A percentile compares a stretch with the other conserved stretches of the same genome.
Conservation (phyloP, 2,888 invertebrate genomes). For the Gymnosoma rotundatum region DNA sequence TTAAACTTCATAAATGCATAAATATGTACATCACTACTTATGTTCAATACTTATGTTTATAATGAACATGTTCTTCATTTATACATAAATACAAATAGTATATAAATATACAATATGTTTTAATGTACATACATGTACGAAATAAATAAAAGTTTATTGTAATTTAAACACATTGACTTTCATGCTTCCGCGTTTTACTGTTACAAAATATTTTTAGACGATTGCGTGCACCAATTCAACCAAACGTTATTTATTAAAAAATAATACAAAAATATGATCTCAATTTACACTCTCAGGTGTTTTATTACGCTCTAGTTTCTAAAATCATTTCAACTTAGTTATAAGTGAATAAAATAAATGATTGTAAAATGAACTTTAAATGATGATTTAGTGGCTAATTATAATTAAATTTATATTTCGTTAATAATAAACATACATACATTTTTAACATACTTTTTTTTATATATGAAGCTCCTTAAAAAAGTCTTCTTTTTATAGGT, state of each 20-base stretch:
- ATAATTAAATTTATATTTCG: background rate
- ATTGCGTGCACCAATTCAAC: conserved; percentile 54
- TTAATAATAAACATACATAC: too few species aligned
- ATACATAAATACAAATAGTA: too few species aligned
- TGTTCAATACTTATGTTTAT: too few species aligned
- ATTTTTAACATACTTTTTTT: too few species aligned
- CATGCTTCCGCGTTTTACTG: conserved; percentile 65
- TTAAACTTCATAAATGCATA: background rate
- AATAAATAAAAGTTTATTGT: conserved; percentile 44
- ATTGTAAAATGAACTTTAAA: too few species aligned
- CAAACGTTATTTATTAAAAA: conserved; percentile 42
- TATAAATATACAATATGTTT: too few species aligned
- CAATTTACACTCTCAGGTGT: conserved; percentile 62
- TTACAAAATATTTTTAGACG: conserved; percentile 57
- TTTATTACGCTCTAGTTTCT: conserved; percentile 35
- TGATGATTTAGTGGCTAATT: background rate
- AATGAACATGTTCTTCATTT: too few species aligned
- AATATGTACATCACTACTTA: background rate
- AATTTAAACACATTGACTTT: conserved; percentile 61
- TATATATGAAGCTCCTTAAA: too few species aligned
- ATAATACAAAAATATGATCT: conserved; percentile 31
- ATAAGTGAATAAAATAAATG: too few species aligned
- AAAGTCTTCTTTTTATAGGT: too few species aligned
- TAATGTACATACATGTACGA: background rate
- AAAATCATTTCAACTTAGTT: conserved; percentile 12